These are phyloP conservation scores for Diplodus sargus DNA, from an alignment of 2,797 vertebrate genomes.

Conservation along the genomic window DNA sequence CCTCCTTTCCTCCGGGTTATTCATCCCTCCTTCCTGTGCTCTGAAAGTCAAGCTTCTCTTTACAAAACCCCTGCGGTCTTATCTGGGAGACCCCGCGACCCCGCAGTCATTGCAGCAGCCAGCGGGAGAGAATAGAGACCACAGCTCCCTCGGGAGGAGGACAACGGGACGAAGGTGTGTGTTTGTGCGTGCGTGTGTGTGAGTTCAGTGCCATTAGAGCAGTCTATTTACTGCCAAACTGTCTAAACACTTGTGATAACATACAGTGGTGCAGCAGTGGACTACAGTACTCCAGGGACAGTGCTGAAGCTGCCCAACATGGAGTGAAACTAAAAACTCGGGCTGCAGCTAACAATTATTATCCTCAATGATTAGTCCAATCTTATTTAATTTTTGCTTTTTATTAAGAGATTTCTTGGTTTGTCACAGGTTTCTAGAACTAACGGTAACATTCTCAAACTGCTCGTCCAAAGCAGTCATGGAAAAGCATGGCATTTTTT, in stretches of 20 bases:
- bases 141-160: slow-evolving; percentile 59
- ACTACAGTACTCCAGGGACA: slow-evolving; percentile 52
- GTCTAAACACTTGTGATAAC: slow-evolving; percentile 84
- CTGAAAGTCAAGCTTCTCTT: slow-evolving; percentile 91
- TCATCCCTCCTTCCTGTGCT: slow-evolving; percentile 90
- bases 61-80: slow-evolving; percentile 89
- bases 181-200: slow-evolving; percentile 37
- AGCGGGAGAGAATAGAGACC: slow-evolving; percentile 72
- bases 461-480: neutral
- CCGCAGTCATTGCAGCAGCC: slow-evolving; percentile 73
- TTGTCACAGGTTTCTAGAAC: slow-evolving; percentile 2
- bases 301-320: slow-evolving; percentile 21
- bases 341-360: neutral
- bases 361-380: too few relatives aligned
- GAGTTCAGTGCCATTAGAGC: slow-evolving; percentile 58
- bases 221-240: slow-evolving; percentile 79
- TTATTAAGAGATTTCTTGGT: neutral
- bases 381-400: too few relatives aligned
- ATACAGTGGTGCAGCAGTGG: slow-evolving; percentile 55
- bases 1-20: slow-evolving; percentile 84
- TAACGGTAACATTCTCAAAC: neutral
- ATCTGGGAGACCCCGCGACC: slow-evolving; percentile 90
- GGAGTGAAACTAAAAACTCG: slow-evolving; percentile 22
- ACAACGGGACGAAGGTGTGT: slow-evolving; percentile 59
- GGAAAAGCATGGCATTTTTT: neutral